Evolutionary conservation across 2,888 invertebrate genomes (phyloP).

Genomic region (Lasius fuliginosus): DNA sequence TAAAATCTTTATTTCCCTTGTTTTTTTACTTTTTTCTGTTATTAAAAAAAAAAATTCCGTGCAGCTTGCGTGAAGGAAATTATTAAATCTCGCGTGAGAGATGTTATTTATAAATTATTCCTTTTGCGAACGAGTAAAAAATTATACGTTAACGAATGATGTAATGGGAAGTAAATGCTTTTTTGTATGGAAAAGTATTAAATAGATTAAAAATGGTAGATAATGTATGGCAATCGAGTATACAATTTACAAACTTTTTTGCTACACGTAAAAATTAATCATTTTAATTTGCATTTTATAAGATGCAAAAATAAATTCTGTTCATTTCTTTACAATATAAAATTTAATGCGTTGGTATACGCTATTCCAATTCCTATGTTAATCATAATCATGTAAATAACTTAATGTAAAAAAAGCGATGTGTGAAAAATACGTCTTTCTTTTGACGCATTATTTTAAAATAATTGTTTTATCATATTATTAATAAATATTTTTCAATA

Average conservation of each 20-base stretch:
- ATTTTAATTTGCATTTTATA: neutral
- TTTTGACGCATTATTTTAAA: neutral
- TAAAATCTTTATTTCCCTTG: neutral
- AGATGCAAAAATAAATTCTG: neutral
- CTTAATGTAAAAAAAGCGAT: neutral
- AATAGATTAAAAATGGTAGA: neutral
- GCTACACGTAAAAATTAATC: neutral
- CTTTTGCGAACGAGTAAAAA: conserved; percentile 32
- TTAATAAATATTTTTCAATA: conserved; percentile 2
- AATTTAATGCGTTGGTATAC: neutral
- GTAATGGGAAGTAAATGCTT: conserved; percentile 14
- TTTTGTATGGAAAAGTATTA: conserved; percentile 21
- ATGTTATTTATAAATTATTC: conserved; percentile 32
- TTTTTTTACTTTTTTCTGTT: neutral
- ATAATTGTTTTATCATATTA: neutral
- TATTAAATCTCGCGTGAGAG: conserved; percentile 39
- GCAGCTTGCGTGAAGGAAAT: conserved; percentile 26
- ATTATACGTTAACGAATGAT: conserved; percentile 27
- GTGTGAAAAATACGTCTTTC: neutral
- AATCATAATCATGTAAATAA: neutral
- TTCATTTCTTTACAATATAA: neutral
- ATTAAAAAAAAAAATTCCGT: conserved; percentile 19
- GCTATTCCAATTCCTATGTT: neutral
- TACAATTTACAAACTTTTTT: neutral
- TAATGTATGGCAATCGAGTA: neutral